A percentile compares a stretch with the other conserved stretches of the same genome.
Evolutionary conservation across 1,140 invertebrate genomes (phyloP).

Genomic region (Trinorchestia longiramus): DNA sequence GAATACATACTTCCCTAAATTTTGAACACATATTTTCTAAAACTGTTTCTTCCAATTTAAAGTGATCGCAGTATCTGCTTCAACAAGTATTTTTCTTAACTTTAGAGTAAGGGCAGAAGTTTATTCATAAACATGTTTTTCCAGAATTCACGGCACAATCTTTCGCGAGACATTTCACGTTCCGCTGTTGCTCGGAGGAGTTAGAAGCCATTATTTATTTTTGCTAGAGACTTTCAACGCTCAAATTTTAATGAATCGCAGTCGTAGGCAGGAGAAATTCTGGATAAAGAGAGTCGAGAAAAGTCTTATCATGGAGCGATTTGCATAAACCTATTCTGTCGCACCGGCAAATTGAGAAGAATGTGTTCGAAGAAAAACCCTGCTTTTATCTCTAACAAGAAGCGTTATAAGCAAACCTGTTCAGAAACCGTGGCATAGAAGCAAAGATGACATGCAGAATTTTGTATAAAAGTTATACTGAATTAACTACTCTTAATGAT

Average conservation of each 20-base stretch:
- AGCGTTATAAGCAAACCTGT: neutral
- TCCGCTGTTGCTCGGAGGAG: neutral
- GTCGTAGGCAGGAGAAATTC: neutral
- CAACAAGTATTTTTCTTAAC: neutral
- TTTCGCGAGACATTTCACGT: neutral
- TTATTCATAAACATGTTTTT: neutral
- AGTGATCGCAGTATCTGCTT: neutral
- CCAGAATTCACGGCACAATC: neutral
- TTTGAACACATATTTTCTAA: neutral
- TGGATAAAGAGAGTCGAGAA: neutral
- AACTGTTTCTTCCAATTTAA: neutral
- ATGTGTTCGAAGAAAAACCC: neutral
- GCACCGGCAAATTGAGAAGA: neutral
- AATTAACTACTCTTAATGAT: too few species aligned
- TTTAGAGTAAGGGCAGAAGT: neutral
- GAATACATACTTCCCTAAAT: neutral
- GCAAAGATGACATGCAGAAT: neutral
- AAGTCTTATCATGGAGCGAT: neutral
- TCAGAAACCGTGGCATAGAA: neutral
- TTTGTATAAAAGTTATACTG: too few species aligned
- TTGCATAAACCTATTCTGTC: neutral
- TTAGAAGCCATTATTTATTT: conserved; percentile 2
- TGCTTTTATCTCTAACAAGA: neutral
- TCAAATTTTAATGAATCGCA: conserved; percentile 9
- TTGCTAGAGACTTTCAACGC: neutral